Percentiles rank a stretch among this genome's conserved stretches.
Evolutionary conservation across 2,888 invertebrate species (phyloP).

Genomic region (Lithophane ornitopus): DNA sequence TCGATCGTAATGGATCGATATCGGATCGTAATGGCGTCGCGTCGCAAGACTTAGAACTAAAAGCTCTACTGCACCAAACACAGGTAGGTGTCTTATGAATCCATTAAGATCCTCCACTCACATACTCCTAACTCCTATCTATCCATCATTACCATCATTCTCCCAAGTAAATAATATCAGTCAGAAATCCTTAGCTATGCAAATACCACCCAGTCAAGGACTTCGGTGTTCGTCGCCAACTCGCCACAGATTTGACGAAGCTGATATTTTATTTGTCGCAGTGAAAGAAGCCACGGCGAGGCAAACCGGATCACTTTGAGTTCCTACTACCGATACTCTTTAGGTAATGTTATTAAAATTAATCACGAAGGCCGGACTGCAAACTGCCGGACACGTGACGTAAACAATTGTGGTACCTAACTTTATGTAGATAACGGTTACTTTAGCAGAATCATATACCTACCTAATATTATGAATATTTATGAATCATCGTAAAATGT

Average conservation of each 20-base stretch:
- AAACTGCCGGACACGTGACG: conserved; percentile 55
- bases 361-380: conserved; percentile 60
- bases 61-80: neutral
- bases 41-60: neutral
- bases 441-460: no score
- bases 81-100: neutral
- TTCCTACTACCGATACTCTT: conserved; percentile 66
- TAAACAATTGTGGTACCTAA: conserved; percentile 23
- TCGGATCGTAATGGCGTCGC: no score
- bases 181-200: neutral
- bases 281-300: conserved; percentile 68
- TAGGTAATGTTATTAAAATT: conserved; percentile 61
- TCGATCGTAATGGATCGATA: neutral
- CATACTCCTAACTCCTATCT: neutral
- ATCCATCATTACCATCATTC: neutral
- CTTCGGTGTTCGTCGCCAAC: conserved; percentile 7
- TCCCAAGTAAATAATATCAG: neutral
- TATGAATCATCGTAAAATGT: no score
- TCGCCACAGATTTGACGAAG: conserved; percentile 42
- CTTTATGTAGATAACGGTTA: neutral
- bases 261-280: conserved; percentile 46
- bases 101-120: neutral
- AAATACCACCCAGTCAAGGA: conserved; percentile 45
- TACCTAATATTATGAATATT: no score
- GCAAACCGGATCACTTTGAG: conserved; percentile 63